Conservation (phyloP, 2,888 invertebrate genomes). For the Plemyria rubiginata region DNA sequence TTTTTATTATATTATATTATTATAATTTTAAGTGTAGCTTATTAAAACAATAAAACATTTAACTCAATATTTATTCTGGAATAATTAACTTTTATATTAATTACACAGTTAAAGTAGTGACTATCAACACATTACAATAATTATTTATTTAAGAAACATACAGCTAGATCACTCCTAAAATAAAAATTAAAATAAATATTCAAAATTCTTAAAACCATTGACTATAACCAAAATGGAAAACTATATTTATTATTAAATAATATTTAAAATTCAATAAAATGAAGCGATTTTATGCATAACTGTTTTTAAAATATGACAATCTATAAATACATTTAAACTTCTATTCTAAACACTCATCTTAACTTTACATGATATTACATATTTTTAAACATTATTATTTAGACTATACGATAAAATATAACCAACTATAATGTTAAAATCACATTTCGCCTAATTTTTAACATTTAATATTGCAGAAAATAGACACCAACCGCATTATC, state of each 20-base stretch:
- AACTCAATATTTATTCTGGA: constrained; percentile 83
- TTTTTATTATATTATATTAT: too few relatives aligned
- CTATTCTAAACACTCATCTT: constrained; percentile 77
- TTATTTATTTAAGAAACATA: constrained; percentile 32
- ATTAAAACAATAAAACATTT: constrained; percentile 44
- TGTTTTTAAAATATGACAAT: constrained; percentile 56
- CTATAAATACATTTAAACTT: constrained; percentile 71
- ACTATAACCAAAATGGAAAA: neutral
- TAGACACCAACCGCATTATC: constrained; percentile 67
- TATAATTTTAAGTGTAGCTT: too few relatives aligned
- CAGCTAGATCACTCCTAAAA: constrained; percentile 31
- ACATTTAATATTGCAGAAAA: constrained; percentile 78
- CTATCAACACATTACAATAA: constrained; percentile 69
- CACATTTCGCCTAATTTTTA: constrained; percentile 81
- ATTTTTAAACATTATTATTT: constrained; percentile 70
- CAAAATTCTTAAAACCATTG: neutral
- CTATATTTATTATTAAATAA: constrained; percentile 8
- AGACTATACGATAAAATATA: constrained; percentile 77
- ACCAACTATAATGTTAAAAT: constrained; percentile 81
- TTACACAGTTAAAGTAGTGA: constrained; percentile 73
- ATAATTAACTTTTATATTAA: constrained; percentile 77
- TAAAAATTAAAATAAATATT: constrained; percentile 12
- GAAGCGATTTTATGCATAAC: constrained; percentile 20
- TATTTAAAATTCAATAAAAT: neutral
- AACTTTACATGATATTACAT: constrained; percentile 75